Percentiles rank a stretch among this genome's conserved stretches.
phyloP scores from a whole-genome alignment of 2,888 invertebrate genomes.

The Charanyca ferruginea region DNA sequence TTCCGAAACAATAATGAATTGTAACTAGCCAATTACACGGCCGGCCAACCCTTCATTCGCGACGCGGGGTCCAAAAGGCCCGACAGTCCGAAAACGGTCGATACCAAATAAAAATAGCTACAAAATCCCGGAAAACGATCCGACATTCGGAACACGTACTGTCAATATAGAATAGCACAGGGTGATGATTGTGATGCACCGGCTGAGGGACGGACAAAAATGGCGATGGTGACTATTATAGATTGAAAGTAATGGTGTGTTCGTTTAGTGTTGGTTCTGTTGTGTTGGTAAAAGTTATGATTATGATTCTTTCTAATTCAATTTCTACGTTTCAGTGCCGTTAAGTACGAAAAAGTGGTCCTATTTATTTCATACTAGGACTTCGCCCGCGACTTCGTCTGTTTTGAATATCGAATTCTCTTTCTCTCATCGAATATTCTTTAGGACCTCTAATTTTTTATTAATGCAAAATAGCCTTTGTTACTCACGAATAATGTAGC shows the following conservation, averaged over 20 bases:
- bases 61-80: constrained; percentile 72
- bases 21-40: constrained; percentile 89
- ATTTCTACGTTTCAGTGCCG: neutral
- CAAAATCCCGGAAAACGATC: constrained; percentile 86
- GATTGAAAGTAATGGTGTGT: constrained; percentile 84
- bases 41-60: constrained; percentile 86
- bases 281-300: constrained; percentile 54
- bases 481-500: too few relatives aligned
- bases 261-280: constrained; percentile 55
- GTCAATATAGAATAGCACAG: constrained; percentile 88
- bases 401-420: too few relatives aligned
- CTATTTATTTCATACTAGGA: too few relatives aligned
- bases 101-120: constrained; percentile 88
- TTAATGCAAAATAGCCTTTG: too few relatives aligned
- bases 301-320: constrained; percentile 21
- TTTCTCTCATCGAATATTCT: too few relatives aligned
- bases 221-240: constrained; percentile 75
- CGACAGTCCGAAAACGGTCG: constrained; percentile 76
- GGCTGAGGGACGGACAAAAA: constrained; percentile 77
- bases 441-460: too few relatives aligned
- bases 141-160: constrained; percentile 86
- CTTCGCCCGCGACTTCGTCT: too few relatives aligned
- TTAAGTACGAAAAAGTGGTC: neutral
- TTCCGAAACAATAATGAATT: constrained; percentile 85
- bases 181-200: constrained; percentile 90